These are phyloP conservation scores for Epirrita christyi DNA, from an alignment of 2,888 invertebrate genomes.

Conservation along the genomic window DNA sequence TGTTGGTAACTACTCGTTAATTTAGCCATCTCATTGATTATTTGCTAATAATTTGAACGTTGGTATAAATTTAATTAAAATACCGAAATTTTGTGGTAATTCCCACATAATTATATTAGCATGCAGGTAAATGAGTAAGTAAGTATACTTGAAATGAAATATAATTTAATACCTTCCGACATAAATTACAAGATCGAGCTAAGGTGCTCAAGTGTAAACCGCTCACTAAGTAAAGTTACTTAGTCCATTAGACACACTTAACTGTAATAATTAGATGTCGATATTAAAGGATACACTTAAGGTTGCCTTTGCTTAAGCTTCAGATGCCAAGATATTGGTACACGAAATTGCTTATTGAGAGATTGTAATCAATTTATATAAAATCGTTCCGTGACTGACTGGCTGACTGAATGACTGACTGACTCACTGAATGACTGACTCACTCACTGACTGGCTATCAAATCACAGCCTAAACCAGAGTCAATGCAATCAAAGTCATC, in stretches of 20 bases:
- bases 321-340: background rate
- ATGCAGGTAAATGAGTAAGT: constrained; percentile 13
- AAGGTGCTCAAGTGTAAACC: constrained; percentile 38
- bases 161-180: constrained; percentile 23
- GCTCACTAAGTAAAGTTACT: constrained; percentile 45
- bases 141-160: constrained; percentile 14
- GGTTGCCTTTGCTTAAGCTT: constrained; percentile 30
- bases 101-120: background rate
- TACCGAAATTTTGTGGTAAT: background rate
- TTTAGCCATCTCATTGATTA: too few species aligned
- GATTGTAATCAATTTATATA: too few species aligned
- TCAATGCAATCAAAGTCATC: too few species aligned
- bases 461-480: too few species aligned
- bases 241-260: constrained; percentile 49
- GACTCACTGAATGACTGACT: too few species aligned
- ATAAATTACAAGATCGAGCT: constrained; percentile 18
- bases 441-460: too few species aligned
- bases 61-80: background rate
- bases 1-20: too few species aligned
- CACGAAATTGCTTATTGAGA: background rate
- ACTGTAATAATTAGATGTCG: constrained; percentile 41
- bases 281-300: constrained; percentile 15
- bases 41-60: too few species aligned
- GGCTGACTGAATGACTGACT: too few species aligned
- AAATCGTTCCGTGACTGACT: too few species aligned